These are phyloP conservation scores for Vireo altiloquus DNA, from an alignment of 2,113 vertebrate species.

Conservation along the genomic window DNA sequence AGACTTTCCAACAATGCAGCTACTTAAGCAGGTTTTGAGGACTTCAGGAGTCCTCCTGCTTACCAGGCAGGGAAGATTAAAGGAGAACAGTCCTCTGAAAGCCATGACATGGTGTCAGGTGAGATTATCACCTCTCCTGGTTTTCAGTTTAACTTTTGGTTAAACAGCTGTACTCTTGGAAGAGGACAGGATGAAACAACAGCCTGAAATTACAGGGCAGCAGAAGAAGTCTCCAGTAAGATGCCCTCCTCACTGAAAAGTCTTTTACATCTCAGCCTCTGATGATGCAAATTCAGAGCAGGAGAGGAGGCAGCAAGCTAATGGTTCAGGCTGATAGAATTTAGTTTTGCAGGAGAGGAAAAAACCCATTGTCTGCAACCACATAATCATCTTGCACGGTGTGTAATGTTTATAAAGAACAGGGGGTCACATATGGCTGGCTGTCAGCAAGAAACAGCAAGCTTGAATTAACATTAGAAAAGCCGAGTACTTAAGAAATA, in stretches of 20 bases:
- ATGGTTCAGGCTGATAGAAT: background rate
- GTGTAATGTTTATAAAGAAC: constrained; percentile 10
- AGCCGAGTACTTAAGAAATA: constrained; percentile 23
- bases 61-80: background rate
- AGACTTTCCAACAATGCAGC: background rate
- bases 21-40: background rate
- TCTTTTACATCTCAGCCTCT: background rate
- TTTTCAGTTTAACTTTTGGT: background rate
- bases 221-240: background rate
- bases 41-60: background rate
- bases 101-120: background rate
- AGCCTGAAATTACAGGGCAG: background rate
- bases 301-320: background rate
- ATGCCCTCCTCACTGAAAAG: background rate
- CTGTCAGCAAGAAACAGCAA: constrained; percentile 17
- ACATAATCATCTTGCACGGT: background rate
- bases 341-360: background rate
- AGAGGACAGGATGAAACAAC: background rate
- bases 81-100: background rate
- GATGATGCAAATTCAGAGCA: background rate
- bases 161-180: background rate
- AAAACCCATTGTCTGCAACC: background rate
- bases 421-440: background rate
- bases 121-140: background rate
- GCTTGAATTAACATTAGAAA: constrained; percentile 32